phyloP scores from a whole-genome alignment of 2,888 invertebrate genomes.

The Plagiodera versicolora region DNA sequence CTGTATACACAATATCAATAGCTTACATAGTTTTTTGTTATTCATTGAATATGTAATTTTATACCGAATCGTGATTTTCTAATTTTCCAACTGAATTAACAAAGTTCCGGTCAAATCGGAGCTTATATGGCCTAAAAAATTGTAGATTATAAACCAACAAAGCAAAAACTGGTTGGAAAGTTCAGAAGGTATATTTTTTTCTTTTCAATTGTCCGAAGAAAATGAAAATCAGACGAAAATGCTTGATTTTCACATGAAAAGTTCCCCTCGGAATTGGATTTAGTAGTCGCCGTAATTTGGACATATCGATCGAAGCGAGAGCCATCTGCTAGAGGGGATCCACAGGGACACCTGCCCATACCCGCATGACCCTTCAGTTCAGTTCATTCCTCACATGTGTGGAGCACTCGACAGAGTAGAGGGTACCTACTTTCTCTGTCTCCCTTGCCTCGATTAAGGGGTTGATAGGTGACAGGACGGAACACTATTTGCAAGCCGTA shows the following conservation, averaged over 20 bases:
- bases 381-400: conserved; percentile 44
- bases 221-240: no score
- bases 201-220: no score
- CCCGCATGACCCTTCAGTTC: conserved; percentile 43
- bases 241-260: neutral
- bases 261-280: neutral
- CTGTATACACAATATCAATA: no score
- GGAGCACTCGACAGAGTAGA: conserved; percentile 13
- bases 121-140: no score
- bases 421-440: conserved; percentile 16
- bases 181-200: no score
- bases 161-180: no score
- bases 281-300: conserved; percentile 4
- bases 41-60: no score
- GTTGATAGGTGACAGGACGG: conserved; percentile 9
- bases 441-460: conserved; percentile 13
- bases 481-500: neutral
- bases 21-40: no score
- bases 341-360: conserved; percentile 46
- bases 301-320: conserved; percentile 33
- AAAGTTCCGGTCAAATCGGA: no score
- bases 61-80: no score
- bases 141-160: no score
- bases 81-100: no score
- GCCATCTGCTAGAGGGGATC: conserved; percentile 44